Evolutionary conservation across 1,140 invertebrate genomes (phyloP), one percentile per base, ranked within the genome.

Genomic region (Eumeta japonica): DNA sequence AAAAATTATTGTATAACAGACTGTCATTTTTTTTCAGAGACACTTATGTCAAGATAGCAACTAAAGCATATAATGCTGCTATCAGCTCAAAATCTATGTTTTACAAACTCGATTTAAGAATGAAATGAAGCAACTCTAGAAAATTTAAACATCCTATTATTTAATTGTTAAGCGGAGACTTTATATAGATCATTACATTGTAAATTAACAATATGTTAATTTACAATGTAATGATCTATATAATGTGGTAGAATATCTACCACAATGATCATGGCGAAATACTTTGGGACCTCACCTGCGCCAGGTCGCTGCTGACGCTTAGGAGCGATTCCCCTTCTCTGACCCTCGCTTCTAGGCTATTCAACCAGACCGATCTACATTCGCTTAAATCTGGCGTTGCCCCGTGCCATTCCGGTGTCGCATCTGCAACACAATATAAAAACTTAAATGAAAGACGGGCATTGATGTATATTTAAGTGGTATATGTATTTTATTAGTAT

Each of bases 331-430:
- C 88, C 14, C 87, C 87, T 30, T 87, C 83, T 35, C 82, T 78
- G 1, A 93, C 84, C 10, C 89, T 76, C 32, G 85, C 83, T 58
- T 92, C 87, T 1, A 96, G 73, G 39, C 83, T 89, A 18, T 88
- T 88, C 1, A 96, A 73, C 92, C 92, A 95, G 0, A 90, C 81
- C 1, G 91, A 94, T 9, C 90, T 82, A 62, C 94, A 97, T 58
- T 94, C 89, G 52, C 90, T 92, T 10, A 96, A 75, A 68, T 96
- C 91, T 4, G 92, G 92, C 3, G 82, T 85, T 2, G 81, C 72
- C 0, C 87, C 85, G 31, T 82, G 79, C 90, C 94, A 94, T 35
- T 74, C 73, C 17, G 81, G 76, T 39, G 68, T 55, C 27, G 57
- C 48, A 30, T 75, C 67, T 13, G 58, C 63, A 71, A 57, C 3